Conservation (phyloP, 2,797 vertebrate genomes). For the Melanogrammus aeglefinus region DNA sequence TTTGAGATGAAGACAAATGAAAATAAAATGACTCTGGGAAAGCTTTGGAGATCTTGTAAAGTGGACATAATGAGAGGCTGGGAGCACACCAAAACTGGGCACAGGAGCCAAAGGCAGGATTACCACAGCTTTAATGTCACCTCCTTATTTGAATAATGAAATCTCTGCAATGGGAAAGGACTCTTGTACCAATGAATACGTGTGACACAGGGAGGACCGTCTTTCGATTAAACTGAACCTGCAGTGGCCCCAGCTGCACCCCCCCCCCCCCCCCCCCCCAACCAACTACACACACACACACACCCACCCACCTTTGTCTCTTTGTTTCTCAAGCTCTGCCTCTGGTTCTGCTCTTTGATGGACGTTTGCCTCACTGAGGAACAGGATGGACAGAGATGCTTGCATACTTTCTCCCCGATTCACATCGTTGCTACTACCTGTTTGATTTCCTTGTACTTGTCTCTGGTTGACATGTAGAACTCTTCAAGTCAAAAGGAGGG, state of each 20-base stretch:
- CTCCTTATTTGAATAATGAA: slow-evolving; percentile 76
- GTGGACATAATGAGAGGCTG: slow-evolving; percentile 83
- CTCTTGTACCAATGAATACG: slow-evolving; percentile 75
- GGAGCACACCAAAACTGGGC: slow-evolving; percentile 75
- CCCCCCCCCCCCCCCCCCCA: slow-evolving; percentile 36
- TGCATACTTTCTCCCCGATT: slow-evolving; percentile 71
- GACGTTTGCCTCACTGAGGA: slow-evolving; percentile 74
- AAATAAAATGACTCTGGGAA: slow-evolving; percentile 77
- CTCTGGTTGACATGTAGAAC: slow-evolving; percentile 66
- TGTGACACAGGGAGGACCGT: slow-evolving; percentile 71
- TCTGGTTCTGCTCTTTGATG: slow-evolving; percentile 74
- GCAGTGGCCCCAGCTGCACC: slow-evolving; percentile 74
- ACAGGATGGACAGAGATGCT: slow-evolving; percentile 75
- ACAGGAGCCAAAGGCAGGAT: slow-evolving; percentile 73
- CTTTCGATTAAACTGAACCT: slow-evolving; percentile 72
- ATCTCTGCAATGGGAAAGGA: slow-evolving; percentile 74
- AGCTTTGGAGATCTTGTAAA: slow-evolving; percentile 81
- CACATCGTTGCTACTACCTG: slow-evolving; percentile 69
- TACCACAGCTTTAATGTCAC: slow-evolving; percentile 75
- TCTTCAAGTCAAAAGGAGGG: slow-evolving; percentile 67
- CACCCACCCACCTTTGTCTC: slow-evolving; percentile 38
- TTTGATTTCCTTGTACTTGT: slow-evolving; percentile 74
- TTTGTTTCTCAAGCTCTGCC: slow-evolving; percentile 70
- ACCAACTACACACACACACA: neutral
- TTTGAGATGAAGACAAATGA: slow-evolving; percentile 70